Base-by-base conservation (phyloP, 2,888 invertebrate genomes). In the Amorpha juglandis region DNA sequence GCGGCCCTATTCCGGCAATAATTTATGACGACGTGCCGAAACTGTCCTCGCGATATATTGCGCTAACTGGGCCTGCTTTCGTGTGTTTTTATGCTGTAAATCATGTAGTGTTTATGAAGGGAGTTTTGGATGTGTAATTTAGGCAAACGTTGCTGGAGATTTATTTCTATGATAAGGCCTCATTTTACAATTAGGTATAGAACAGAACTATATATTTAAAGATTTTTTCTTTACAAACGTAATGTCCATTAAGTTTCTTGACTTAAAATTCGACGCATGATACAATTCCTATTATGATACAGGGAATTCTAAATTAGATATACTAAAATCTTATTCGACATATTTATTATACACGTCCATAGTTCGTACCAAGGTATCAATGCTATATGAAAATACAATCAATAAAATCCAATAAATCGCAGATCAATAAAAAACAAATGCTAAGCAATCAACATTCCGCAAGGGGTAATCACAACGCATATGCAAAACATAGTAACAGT, bases 11-110 rank as follows among this genome's bases (percentile, higher is more conserved):
- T 84, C 79, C 79, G 80, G 77, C 78, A 81, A 83, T 87, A 86
- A 90, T 90, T 89, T 89, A 91, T 90, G 85, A 82, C 83, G 71
- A 71, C 72, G 77, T 76, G 84, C 83, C 83, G 84, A 82, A 83
- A 79, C 78, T 79, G 78, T 75, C 77, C 76, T 71, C 72, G 73
- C 72, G 69, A 75, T 73, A 75, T 76, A 72, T 78, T 74, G 74
- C 69, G 68, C 71, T 71, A 79, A 80, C 81, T 72, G 68, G 75
- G 75, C 73, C 70, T 71, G 70, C 76, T 71, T 77, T 72, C 68
- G 67, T 69, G 73, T 68, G 64, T 70, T 70, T 72, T 69, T 69
- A n/a, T 62, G 14, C 14, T 58, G 67, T 55, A 66, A 69, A 68
- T 67, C 63, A 65, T 48, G 19, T 67, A 52, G 51, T 58, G 47